phyloP scores from a whole-genome alignment of 30 jellyfish, hydroid and myxozoan genomes.

The Turritopsis dohrnii region DNA sequence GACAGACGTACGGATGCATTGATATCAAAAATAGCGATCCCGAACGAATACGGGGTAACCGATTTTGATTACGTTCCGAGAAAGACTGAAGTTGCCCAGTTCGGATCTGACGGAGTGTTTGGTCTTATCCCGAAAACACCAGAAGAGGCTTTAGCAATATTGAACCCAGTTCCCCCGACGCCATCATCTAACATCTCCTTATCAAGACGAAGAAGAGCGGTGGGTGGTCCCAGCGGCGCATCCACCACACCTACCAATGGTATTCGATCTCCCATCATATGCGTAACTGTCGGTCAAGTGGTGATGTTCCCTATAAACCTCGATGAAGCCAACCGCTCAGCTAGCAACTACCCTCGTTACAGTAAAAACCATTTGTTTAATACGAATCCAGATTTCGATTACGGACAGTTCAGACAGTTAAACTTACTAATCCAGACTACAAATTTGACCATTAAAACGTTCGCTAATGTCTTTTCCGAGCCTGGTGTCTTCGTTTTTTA shows the following conservation, averaged over 20 bases:
- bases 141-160: constrained; percentile 24
- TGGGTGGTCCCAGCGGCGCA: neutral
- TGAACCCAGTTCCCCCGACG: neutral
- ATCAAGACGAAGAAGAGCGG: constrained; percentile 53
- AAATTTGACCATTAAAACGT: constrained; percentile 59
- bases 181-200: constrained; percentile 17
- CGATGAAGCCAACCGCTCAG: constrained; percentile 56
- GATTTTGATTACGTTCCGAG: constrained; percentile 66
- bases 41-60: constrained; percentile 62
- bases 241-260: neutral
- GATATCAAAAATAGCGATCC: neutral
- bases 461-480: constrained; percentile 77
- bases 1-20: neutral
- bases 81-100: constrained; percentile 25
- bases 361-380: constrained; percentile 75
- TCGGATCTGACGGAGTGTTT: constrained; percentile 52
- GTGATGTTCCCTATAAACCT: constrained; percentile 63
- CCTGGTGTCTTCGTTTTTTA: constrained; percentile 87
- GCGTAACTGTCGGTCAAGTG: constrained; percentile 69
- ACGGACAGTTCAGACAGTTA: constrained; percentile 85
- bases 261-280: constrained; percentile 80
- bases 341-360: constrained; percentile 79
- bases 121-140: constrained; percentile 48
- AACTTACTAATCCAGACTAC: constrained; percentile 71
- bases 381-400: constrained; percentile 87